These are phyloP conservation scores for Adoxophyes honmai DNA, from an alignment of 1,140 invertebrate species.

Conservation along the genomic window DNA sequence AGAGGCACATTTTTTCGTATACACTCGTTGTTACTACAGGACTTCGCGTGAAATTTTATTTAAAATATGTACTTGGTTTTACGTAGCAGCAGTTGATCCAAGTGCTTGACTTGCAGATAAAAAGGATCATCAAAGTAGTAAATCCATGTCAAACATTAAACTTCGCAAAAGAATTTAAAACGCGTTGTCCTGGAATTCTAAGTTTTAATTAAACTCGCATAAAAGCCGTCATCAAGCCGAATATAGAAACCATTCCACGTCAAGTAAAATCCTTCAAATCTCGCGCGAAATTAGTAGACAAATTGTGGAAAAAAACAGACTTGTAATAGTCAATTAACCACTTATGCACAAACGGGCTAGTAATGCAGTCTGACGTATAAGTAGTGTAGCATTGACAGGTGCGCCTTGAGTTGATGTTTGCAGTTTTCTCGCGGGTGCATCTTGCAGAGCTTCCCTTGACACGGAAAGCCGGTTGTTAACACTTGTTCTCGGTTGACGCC, in stretches of 20 bases:
- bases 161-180: too few relatives aligned
- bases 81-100: too few relatives aligned
- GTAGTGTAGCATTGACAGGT: slow-evolving; percentile 10
- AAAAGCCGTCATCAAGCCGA: background rate
- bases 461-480: background rate
- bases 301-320: background rate
- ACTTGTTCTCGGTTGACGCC: background rate
- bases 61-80: too few relatives aligned
- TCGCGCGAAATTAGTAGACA: background rate
- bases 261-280: background rate
- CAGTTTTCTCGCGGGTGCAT: slow-evolving; percentile 2
- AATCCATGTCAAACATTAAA: too few relatives aligned
- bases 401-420: background rate
- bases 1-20: too few relatives aligned
- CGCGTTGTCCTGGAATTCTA: too few relatives aligned
- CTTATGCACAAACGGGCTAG: background rate
- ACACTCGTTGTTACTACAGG: too few relatives aligned
- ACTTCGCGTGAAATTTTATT: too few relatives aligned
- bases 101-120: too few relatives aligned
- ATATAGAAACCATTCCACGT: background rate
- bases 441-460: slow-evolving; percentile 7
- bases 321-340: background rate
- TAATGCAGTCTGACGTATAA: slow-evolving; percentile 2
- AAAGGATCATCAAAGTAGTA: too few relatives aligned
- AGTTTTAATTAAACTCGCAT: background rate